A percentile compares a stretch with the other conserved stretches of the same genome.
Conservation (phyloP, 2,113 vertebrate genomes). For the Clarias magur region DNA sequence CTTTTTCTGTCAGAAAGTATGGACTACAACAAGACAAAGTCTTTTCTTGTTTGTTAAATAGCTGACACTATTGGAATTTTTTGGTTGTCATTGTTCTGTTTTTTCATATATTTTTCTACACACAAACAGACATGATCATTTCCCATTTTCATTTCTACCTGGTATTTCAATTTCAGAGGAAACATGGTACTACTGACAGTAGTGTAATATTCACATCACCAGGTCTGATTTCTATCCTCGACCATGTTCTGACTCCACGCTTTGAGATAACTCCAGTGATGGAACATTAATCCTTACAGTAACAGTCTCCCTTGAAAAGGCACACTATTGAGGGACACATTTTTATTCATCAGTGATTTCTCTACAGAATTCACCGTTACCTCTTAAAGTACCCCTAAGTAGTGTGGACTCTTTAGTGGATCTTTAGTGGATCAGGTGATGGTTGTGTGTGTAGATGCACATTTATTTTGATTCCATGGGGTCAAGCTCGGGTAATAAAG, state of each 20-base stretch:
- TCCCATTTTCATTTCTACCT: not conserved
- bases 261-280: not conserved
- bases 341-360: not conserved
- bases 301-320: not conserved
- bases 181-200: not conserved
- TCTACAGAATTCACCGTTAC: not conserved
- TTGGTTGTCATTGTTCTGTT: not conserved
- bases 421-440: not conserved
- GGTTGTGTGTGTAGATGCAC: not conserved
- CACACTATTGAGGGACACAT: not conserved
- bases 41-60: not conserved
- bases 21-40: not conserved
- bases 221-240: not conserved
- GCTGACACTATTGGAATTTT: not conserved
- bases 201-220: not conserved
- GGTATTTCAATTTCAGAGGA: not conserved
- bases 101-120: not conserved
- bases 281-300: not conserved
- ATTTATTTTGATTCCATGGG: not conserved
- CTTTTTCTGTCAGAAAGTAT: not conserved
- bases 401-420: not conserved
- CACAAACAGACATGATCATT: not conserved
- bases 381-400: not conserved
- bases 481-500: constrained; percentile 21
- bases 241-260: not conserved